A percentile compares a stretch with the other conserved stretches of the same genome.
Conservation (phyloP, 1,140 invertebrate species). For the Dryas iulia region DNA sequence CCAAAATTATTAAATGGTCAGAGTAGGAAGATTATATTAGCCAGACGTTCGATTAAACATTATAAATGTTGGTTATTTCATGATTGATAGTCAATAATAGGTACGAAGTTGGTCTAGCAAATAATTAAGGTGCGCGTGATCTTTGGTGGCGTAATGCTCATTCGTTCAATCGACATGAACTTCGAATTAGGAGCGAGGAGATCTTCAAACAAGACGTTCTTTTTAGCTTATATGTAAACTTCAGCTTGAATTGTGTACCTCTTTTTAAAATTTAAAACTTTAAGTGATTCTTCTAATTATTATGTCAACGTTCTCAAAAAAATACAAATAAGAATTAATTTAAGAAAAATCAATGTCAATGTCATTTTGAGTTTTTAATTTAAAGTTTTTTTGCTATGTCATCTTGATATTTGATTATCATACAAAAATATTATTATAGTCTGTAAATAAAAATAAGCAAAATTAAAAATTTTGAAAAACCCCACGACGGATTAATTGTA, state of each 20-base stretch:
- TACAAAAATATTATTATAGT: neutral
- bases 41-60: conserved; percentile 26
- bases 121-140: conserved; percentile 32
- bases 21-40: conserved; percentile 4
- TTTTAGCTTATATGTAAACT: conserved; percentile 26
- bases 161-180: conserved; percentile 42
- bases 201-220: conserved; percentile 30
- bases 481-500: no score
- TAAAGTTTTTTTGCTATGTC: neutral
- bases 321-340: no score
- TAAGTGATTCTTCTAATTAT: no score
- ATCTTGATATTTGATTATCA: neutral
- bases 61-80: conserved; percentile 33
- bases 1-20: neutral
- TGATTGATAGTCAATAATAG: conserved; percentile 36
- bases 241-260: conserved; percentile 11
- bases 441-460: no score
- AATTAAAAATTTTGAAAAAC: no score
- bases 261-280: neutral
- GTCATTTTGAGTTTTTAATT: no score
- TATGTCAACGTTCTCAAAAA: no score
- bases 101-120: conserved; percentile 29
- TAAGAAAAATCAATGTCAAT: no score
- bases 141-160: conserved; percentile 31
- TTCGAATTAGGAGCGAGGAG: conserved; percentile 44